Evolutionary conservation across 2,113 vertebrate genomes (phyloP), one percentile per base, ranked within the genome.

Genomic region (Lophius piscatorius): DNA sequence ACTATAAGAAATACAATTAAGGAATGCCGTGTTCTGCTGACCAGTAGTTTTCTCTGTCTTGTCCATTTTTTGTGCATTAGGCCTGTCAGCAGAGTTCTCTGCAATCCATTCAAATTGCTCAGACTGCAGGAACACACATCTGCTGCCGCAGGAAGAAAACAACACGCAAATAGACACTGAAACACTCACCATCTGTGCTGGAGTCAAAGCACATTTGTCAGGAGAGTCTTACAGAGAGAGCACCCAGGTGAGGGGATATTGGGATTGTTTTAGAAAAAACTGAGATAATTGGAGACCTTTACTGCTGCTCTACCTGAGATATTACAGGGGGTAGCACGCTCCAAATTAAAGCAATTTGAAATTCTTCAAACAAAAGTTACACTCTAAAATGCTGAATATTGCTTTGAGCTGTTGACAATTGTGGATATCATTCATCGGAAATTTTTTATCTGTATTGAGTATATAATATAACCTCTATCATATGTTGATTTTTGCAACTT

Each of bases 121-220:
- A 56, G 62, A 42, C 54, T 11, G 35, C 63, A 58, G 64, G 40
- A 63, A 68, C 65, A 33, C 68, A 74, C 84, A 72, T 72, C 74
- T 79, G 74, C 74, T 60, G 85, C 55, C 46, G 49, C 40, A 58
- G 44, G 66, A 73, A 71, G 64, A 65, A 58, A 73, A 80, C 68
- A 51, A 40, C 3, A 31, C 34, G 63, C 44, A 10, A 22, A 49
- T 0, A 41, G 8, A 40, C 21, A 31, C 14, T 12, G 38, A 58
- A 63, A 40, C 2, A 1, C 24, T 48, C 46, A 31, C 42, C 41
- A 24, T 45, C 47, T 4, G 39, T 0, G 46, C 21, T 4, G 9
- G 17, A 55, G 60, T 54, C 50, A 22, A 9, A 36, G 48, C 41
- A 3, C 9, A 54, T 60, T 41, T 48, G 48, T 63, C 48, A 16